These are phyloP conservation scores for Drosophila mercatorum DNA, from an alignment of 2,888 invertebrate species.

Conservation along the genomic window DNA sequence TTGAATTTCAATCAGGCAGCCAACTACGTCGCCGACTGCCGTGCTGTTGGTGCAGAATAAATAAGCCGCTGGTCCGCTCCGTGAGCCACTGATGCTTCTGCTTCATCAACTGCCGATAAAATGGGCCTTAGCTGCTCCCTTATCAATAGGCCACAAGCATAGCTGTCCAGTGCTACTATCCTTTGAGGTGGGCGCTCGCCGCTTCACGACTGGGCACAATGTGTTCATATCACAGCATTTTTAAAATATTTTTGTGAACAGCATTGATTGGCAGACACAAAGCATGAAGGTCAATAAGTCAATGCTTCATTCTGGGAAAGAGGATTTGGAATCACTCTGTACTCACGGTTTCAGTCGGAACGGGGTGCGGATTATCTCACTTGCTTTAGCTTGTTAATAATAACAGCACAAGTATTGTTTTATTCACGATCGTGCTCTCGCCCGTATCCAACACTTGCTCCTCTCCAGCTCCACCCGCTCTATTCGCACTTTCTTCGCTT, in stretches of 20 bases:
- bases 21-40: background rate
- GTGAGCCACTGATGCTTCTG: background rate
- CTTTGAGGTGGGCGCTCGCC: background rate
- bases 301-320: background rate
- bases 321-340: background rate
- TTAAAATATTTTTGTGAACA: background rate
- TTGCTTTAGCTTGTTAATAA: too few relatives aligned
- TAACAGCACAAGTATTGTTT: background rate
- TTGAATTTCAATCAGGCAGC: slow-evolving; percentile 71
- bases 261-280: background rate
- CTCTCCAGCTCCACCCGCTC: background rate
- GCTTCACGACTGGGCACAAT: background rate
- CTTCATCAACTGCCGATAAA: background rate
- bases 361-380: too few relatives aligned
- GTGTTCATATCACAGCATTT: background rate
- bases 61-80: slow-evolving; percentile 43
- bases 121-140: slow-evolving; percentile 3
- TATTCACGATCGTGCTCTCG: background rate
- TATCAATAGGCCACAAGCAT: slow-evolving; percentile 52
- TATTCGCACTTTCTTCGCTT: background rate
- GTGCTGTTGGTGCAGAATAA: slow-evolving; percentile 51
- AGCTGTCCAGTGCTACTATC: slow-evolving; percentile 15
- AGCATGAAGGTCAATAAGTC: background rate
- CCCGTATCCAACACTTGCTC: background rate
- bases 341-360: background rate